Conservation (phyloP, 2,797 vertebrate genomes). For the Chelon auratus region DNA sequence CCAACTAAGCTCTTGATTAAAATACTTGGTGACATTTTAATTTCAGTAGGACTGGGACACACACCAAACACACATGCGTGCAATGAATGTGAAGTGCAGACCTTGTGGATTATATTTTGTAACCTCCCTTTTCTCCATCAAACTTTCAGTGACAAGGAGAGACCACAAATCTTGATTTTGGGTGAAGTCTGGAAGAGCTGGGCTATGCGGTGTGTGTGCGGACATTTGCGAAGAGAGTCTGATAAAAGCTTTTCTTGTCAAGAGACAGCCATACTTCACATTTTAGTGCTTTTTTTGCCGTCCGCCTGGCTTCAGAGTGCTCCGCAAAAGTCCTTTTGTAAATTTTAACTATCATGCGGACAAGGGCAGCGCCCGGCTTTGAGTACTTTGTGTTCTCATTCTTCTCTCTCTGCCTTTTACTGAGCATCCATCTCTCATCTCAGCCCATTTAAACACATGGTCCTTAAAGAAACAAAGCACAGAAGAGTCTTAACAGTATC, state of each 20-base stretch:
- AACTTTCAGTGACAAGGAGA: neutral
- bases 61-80: conserved; percentile 13
- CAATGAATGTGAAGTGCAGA: neutral
- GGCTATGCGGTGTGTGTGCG: conserved; percentile 1
- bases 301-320: conserved; percentile 9
- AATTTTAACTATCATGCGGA: conserved; percentile 26
- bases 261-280: neutral
- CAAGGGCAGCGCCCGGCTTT: conserved; percentile 31
- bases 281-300: conserved; percentile 25
- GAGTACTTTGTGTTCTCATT: conserved; percentile 19
- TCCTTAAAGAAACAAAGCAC: neutral
- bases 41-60: conserved; percentile 20
- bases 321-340: conserved; percentile 12
- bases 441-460: conserved; percentile 3
- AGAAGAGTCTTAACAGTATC: conserved; percentile 1
- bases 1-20: conserved; percentile 38
- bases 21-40: conserved; percentile 55
- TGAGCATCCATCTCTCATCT: conserved; percentile 19
- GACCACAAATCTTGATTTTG: neutral
- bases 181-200: neutral
- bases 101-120: neutral
- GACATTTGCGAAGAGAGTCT: conserved; percentile 5
- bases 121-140: neutral
- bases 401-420: neutral
- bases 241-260: conserved; percentile 46